phyloP scores from a whole-genome alignment of 1,140 invertebrate genomes.

The Chlorops oryzae region DNA sequence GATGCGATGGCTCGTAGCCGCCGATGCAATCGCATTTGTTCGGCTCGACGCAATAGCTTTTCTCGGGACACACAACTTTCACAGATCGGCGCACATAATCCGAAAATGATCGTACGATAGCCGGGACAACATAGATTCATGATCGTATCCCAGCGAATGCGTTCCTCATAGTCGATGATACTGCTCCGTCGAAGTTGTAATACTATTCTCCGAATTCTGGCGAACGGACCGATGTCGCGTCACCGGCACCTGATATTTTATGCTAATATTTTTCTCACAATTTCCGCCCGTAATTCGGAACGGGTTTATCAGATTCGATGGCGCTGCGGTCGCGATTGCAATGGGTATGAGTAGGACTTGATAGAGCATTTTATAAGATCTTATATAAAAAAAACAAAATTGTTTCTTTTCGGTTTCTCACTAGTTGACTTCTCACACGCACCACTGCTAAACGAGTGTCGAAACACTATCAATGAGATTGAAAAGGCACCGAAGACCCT shows the following conservation, averaged over 20 bases:
- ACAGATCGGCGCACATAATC: slow-evolving; percentile 38
- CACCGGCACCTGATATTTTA: slow-evolving; percentile 38
- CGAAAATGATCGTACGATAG: slow-evolving; percentile 37
- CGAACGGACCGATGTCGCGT: slow-evolving; percentile 9
- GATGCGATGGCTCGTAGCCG: slow-evolving; percentile 46
- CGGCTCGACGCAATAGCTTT: slow-evolving; percentile 56
- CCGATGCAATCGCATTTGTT: slow-evolving; percentile 56
- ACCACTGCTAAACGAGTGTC: too few relatives aligned
- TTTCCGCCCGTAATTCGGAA: slow-evolving; percentile 36
- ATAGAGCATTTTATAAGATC: too few relatives aligned
- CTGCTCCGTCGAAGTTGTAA: slow-evolving; percentile 7
- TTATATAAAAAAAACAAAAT: too few relatives aligned
- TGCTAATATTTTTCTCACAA: slow-evolving; percentile 38
- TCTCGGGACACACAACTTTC: slow-evolving; percentile 31
- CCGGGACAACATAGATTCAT: slow-evolving; percentile 37
- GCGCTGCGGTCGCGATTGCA: too few relatives aligned
- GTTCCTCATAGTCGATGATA: slow-evolving; percentile 33
- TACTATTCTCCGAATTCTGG: neutral
- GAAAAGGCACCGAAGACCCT: too few relatives aligned
- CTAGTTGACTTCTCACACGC: too few relatives aligned
- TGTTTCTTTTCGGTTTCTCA: too few relatives aligned
- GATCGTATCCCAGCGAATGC: slow-evolving; percentile 32
- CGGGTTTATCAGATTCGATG: too few relatives aligned
- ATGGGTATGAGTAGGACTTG: too few relatives aligned
- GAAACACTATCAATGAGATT: too few relatives aligned